Conservation (phyloP, 2,797 vertebrate genomes). For the Lutjanus campechanus region DNA sequence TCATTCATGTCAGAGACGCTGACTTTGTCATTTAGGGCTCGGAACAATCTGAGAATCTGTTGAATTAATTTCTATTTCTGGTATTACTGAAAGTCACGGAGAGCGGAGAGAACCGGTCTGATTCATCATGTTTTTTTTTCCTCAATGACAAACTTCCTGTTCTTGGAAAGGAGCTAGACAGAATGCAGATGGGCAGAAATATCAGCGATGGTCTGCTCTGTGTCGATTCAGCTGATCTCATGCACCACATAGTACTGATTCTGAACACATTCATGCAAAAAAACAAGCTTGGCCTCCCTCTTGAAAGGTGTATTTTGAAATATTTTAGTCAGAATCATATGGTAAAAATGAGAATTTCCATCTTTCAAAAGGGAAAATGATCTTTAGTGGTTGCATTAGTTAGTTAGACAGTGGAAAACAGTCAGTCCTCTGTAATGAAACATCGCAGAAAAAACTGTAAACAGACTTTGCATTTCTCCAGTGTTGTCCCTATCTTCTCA, state of each 20-base stretch:
- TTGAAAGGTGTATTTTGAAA: neutral
- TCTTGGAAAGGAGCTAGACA: conserved; percentile 37
- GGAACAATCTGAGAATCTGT: neutral
- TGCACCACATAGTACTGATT: conserved; percentile 1
- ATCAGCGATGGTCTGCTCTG: neutral
- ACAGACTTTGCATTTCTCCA: neutral
- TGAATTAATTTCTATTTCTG: neutral
- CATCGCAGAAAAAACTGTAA: neutral
- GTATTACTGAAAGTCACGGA: neutral
- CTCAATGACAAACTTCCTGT: conserved; percentile 11
- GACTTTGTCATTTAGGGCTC: neutral
- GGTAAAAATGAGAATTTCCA: conserved; percentile 1
- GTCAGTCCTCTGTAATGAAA: neutral
- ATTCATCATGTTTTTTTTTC: conserved; percentile 24
- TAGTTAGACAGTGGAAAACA: neutral
- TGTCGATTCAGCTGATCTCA: conserved; percentile 7
- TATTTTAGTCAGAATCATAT: neutral
- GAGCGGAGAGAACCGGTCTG: neutral
- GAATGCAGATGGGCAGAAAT: conserved; percentile 25
- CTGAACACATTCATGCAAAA: conserved; percentile 13
- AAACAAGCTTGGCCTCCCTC: neutral
- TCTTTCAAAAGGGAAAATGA: neutral
- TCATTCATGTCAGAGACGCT: neutral
- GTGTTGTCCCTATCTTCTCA: neutral
- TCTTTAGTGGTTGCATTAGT: neutral